Percentiles rank a stretch among this genome's conserved stretches.
Evolutionary conservation across 2,113 vertebrate genomes (phyloP).

Genomic region (Chloroceryle aenea): DNA sequence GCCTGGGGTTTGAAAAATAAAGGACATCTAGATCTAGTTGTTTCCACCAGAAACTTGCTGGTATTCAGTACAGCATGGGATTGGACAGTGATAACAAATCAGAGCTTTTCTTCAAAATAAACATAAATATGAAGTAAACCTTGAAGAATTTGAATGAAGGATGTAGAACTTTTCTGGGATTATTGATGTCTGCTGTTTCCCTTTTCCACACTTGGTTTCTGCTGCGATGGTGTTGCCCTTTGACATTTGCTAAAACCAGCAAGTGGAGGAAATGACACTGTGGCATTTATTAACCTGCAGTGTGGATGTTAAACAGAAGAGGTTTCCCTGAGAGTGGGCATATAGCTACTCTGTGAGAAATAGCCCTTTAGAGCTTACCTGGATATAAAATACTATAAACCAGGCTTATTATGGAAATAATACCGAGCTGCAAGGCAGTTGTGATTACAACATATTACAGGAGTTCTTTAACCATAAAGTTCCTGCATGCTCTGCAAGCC

Average conservation of each 20-base stretch:
- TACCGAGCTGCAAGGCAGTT: neutral
- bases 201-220: neutral
- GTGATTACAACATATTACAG: neutral
- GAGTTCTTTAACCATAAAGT: neutral
- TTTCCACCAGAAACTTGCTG: neutral
- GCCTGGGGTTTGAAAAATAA: neutral
- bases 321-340: neutral
- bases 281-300: constrained; percentile 24
- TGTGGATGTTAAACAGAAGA: neutral
- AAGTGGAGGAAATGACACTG: neutral
- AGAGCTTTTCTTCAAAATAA: neutral
- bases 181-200: neutral
- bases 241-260: constrained; percentile 3
- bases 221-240: neutral
- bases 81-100: neutral
- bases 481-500: neutral
- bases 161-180: neutral
- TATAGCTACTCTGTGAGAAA: neutral
- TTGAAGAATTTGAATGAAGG: neutral
- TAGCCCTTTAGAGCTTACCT: neutral
- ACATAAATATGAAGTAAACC: neutral
- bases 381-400: neutral
- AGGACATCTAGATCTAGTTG: neutral
- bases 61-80: neutral
- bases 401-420: neutral